phyloP scores from a whole-genome alignment of 2,113 vertebrate species.

The Sander lucioperca region DNA sequence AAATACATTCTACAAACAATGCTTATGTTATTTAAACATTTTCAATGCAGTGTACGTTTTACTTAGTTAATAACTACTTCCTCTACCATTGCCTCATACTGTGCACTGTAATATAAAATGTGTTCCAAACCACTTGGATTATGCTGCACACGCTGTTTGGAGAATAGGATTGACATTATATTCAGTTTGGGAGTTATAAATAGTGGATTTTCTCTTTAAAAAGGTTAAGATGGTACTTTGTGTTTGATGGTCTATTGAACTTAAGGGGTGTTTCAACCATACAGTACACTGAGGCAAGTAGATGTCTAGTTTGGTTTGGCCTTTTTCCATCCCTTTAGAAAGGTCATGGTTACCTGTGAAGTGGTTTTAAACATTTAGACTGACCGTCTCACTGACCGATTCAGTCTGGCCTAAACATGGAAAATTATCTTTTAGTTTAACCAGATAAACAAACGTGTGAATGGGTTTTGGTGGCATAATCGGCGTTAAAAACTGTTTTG shows the following conservation, averaged over 20 bases:
- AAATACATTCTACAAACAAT: too few relatives aligned
- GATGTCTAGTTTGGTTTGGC: neutral
- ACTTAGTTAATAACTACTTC: too few relatives aligned
- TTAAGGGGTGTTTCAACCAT: neutral
- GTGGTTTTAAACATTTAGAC: neutral
- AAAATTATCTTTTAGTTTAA: neutral
- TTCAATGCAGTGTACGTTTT: too few relatives aligned
- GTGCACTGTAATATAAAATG: neutral
- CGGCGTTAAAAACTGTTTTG: neutral
- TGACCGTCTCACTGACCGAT: neutral
- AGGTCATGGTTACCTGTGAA: neutral
- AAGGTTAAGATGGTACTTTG: neutral
- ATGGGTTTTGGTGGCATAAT: neutral
- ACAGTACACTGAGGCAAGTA: too few relatives aligned
- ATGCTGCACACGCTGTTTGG: neutral
- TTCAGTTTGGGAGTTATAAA: neutral
- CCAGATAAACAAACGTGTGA: slow-evolving; percentile 26
- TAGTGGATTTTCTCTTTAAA: neutral
- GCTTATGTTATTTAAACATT: too few relatives aligned
- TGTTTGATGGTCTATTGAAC: slow-evolving; percentile 51
- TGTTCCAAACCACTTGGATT: neutral
- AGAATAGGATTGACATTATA: neutral
- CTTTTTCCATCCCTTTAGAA: neutral
- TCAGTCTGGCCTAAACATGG: slow-evolving; percentile 6
- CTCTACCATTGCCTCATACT: neutral